Evolutionary conservation across 2,113 vertebrate genomes (phyloP).

Genomic region (Silurus meridionalis): DNA sequence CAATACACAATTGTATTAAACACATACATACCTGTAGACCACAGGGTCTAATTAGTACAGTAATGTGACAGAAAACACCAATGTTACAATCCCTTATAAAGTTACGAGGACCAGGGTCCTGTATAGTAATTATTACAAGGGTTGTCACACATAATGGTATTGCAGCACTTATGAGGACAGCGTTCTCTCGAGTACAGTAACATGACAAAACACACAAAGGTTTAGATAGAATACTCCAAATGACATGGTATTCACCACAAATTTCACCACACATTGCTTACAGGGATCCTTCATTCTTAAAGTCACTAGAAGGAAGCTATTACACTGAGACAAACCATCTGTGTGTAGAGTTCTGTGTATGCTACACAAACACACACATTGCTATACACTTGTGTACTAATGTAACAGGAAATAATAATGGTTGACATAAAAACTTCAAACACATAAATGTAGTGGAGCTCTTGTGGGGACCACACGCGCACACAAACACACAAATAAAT

Average conservation of each 20-base stretch:
- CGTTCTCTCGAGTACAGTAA: not conserved
- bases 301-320: not conserved
- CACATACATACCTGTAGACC: not conserved
- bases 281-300: not conserved
- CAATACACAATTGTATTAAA: not conserved
- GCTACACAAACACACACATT: not conserved
- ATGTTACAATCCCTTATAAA: not conserved
- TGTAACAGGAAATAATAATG: not conserved
- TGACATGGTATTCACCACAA: not conserved
- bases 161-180: not conserved
- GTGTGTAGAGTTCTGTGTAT: not conserved
- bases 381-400: not conserved
- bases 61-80: not conserved
- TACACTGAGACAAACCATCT: not conserved
- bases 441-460: not conserved
- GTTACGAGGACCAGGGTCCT: not conserved
- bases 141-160: not conserved
- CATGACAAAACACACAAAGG: not conserved
- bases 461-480: not conserved
- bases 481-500: not conserved
- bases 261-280: not conserved
- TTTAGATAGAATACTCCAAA: not conserved
- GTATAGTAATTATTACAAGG: not conserved
- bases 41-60: not conserved
- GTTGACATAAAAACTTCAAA: not conserved